Conservation (phyloP, 2,113 vertebrate species). For the Casuarius casuarius region DNA sequence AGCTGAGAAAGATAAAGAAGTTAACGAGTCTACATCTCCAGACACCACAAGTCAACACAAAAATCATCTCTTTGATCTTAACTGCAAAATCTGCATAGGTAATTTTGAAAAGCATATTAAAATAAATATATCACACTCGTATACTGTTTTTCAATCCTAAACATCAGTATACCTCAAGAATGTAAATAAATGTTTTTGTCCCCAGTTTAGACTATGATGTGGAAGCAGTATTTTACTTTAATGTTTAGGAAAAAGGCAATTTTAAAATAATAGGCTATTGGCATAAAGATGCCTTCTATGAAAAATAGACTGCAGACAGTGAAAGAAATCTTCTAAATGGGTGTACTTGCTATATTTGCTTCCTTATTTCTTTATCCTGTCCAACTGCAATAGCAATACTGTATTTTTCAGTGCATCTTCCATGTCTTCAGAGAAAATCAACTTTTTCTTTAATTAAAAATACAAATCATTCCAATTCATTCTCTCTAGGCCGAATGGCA, state of each 20-base stretch:
- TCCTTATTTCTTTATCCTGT: neutral
- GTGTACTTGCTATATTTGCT: neutral
- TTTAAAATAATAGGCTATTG: neutral
- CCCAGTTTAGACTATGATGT: neutral
- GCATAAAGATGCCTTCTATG: neutral
- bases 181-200: neutral
- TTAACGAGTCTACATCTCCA: slow-evolving; percentile 76
- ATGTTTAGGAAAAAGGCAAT: neutral
- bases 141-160: neutral
- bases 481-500: slow-evolving; percentile 89
- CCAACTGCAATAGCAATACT: neutral
- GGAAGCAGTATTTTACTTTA: neutral
- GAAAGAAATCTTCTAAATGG: neutral
- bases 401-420: neutral
- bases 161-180: neutral
- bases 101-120: slow-evolving; percentile 1
- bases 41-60: slow-evolving; percentile 95
- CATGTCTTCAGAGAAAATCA: neutral
- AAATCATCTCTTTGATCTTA: slow-evolving; percentile 95
- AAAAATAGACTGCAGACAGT: neutral
- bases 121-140: neutral
- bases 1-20: slow-evolving; percentile 80
- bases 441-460: neutral
- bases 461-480: neutral
- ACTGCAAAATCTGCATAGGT: slow-evolving; percentile 99